Conservation (phyloP, 2,888 invertebrate species). For the Sepioteuthis lessoniana region DNA sequence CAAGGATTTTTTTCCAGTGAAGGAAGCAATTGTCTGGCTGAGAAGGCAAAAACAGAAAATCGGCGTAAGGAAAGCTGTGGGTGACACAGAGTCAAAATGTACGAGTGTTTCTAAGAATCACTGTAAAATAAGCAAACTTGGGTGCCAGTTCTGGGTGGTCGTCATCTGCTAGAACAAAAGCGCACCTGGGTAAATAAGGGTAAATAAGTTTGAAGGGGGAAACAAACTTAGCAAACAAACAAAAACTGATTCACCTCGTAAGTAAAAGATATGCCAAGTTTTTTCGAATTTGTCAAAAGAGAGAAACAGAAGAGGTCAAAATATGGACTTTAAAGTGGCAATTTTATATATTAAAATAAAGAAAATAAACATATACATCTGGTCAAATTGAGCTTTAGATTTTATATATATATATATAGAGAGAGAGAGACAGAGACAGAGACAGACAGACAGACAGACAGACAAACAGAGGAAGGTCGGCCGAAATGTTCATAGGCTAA, state of each 20-base stretch:
- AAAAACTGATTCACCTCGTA: background rate
- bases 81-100: background rate
- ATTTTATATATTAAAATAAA: too few relatives aligned
- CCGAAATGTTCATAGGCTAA: too few relatives aligned
- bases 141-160: background rate
- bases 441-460: too few relatives aligned
- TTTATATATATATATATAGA: too few relatives aligned
- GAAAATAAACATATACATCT: too few relatives aligned
- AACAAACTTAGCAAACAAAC: background rate
- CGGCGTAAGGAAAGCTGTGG: background rate
- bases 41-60: background rate
- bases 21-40: too few relatives aligned
- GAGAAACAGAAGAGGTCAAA: background rate
- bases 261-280: background rate
- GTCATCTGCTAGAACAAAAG: constrained; percentile 4
- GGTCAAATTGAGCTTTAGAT: too few relatives aligned
- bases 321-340: background rate
- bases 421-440: too few relatives aligned
- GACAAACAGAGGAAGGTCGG: too few relatives aligned
- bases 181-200: background rate
- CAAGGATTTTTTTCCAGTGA: too few relatives aligned
- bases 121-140: constrained; percentile 1
- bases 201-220: background rate
- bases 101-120: background rate
- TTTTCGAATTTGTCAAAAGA: background rate